Percentiles rank a stretch among this genome's conserved stretches.
These are phyloP conservation scores for Cetoscarus ocellatus DNA, from an alignment of 2,797 vertebrate genomes.

Conservation along the genomic window DNA sequence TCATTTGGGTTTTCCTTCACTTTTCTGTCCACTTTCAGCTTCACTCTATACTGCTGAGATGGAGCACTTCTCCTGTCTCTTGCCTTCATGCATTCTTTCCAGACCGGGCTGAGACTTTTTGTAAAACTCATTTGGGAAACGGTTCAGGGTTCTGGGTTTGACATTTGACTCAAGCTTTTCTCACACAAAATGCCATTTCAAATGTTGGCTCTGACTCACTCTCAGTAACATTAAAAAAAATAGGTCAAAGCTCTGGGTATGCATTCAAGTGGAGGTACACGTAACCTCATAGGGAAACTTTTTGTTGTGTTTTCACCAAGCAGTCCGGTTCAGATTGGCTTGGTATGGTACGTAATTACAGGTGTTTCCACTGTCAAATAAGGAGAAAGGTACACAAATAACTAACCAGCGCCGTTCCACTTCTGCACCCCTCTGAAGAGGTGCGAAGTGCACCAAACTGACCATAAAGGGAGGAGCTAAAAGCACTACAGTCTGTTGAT, in stretches of 20 bases:
- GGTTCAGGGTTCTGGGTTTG: slow-evolving; percentile 32
- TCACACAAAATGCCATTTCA: slow-evolving; percentile 3
- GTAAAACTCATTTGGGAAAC: slow-evolving; percentile 31
- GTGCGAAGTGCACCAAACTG: too few species aligned
- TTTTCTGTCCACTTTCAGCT: slow-evolving; percentile 3
- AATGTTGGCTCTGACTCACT: background rate
- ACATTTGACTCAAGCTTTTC: slow-evolving; percentile 33
- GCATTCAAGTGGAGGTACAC: background rate
- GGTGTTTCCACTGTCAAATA: too few species aligned
- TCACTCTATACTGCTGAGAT: slow-evolving; percentile 17
- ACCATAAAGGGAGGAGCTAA: too few species aligned
- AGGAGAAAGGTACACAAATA: too few species aligned
- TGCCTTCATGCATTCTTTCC: slow-evolving; percentile 49
- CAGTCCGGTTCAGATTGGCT: too few species aligned
- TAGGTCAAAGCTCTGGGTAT: background rate
- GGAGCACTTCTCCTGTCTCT: slow-evolving; percentile 16
- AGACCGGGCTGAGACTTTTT: slow-evolving; percentile 34
- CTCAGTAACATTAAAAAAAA: background rate
- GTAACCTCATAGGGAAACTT: background rate
- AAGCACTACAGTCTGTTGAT: too few species aligned
- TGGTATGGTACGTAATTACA: too few species aligned
- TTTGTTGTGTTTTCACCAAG: too few species aligned
- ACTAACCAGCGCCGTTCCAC: too few species aligned
- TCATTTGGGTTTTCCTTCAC: slow-evolving; percentile 4
- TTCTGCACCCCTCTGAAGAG: too few species aligned